Conservation (phyloP, 2,113 vertebrate genomes). For the Myodes glareolus region DNA sequence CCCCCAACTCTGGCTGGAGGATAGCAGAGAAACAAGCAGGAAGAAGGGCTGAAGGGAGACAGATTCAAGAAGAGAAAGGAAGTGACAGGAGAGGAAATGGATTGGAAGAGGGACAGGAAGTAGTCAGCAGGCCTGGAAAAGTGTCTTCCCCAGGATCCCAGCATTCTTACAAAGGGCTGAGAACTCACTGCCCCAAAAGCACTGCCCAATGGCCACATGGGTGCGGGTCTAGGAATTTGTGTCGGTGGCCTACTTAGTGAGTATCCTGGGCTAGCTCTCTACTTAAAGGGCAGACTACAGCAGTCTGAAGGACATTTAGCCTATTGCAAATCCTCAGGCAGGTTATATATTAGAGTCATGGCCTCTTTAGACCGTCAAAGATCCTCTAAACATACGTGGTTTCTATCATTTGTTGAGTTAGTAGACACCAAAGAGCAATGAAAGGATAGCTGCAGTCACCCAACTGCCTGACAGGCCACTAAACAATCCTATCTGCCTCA, state of each 20-base stretch:
- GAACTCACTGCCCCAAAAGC: background rate
- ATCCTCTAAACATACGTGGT: background rate
- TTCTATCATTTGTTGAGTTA: constrained; percentile 24
- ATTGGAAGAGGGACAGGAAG: background rate
- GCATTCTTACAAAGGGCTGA: background rate
- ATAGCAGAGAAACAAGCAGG: background rate
- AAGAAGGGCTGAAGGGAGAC: background rate
- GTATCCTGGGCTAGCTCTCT: background rate
- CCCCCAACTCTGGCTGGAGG: background rate
- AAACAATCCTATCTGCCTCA: background rate
- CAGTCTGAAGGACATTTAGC: background rate
- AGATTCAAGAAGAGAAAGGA: background rate
- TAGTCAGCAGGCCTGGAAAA: background rate
- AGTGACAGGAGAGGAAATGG: background rate
- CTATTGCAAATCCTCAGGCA: constrained; percentile 9
- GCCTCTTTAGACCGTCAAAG: background rate
- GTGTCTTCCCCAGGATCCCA: background rate
- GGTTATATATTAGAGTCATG: background rate
- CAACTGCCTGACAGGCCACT: background rate
- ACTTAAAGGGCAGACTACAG: background rate
- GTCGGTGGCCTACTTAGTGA: background rate
- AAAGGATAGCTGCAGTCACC: background rate
- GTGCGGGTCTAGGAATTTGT: background rate
- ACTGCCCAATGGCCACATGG: background rate
- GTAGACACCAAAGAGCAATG: background rate